Conservation (phyloP, 2,797 vertebrate genomes). For the Chiroxiphia lanceolata region DNA sequence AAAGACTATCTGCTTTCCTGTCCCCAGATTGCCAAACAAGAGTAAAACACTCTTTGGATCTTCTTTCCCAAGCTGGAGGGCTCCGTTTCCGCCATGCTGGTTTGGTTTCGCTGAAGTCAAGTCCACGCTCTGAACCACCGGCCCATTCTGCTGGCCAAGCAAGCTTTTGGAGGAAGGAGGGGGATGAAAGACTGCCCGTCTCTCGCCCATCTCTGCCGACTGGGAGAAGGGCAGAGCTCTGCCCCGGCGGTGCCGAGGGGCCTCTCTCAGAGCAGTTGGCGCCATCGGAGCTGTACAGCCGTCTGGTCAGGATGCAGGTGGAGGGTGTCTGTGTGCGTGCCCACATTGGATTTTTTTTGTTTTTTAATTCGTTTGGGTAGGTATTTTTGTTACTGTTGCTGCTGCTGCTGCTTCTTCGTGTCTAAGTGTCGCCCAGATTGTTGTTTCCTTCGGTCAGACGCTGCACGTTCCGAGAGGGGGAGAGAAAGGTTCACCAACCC, state of each 20-base stretch:
- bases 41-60: background rate
- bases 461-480: constrained; percentile 53
- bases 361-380: background rate
- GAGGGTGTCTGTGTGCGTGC: constrained; percentile 11
- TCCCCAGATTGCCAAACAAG: constrained; percentile 17
- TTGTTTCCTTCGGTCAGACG: constrained; percentile 44
- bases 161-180: background rate
- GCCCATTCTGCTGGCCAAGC: background rate
- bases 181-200: background rate
- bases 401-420: constrained; percentile 45
- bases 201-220: constrained; percentile 17
- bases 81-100: background rate
- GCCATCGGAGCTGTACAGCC: background rate
- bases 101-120: background rate
- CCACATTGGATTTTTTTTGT: background rate
- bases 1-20: background rate
- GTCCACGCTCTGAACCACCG: background rate
- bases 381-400: background rate
- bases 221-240: constrained; percentile 43
- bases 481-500: constrained; percentile 63
- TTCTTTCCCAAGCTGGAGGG: background rate
- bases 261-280: constrained; percentile 46
- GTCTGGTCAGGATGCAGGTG: background rate
- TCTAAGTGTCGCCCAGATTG: constrained; percentile 32
- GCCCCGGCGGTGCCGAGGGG: background rate